phyloP scores from a whole-genome alignment of 1,140 invertebrate genomes.

The Bombyx mandarina region DNA sequence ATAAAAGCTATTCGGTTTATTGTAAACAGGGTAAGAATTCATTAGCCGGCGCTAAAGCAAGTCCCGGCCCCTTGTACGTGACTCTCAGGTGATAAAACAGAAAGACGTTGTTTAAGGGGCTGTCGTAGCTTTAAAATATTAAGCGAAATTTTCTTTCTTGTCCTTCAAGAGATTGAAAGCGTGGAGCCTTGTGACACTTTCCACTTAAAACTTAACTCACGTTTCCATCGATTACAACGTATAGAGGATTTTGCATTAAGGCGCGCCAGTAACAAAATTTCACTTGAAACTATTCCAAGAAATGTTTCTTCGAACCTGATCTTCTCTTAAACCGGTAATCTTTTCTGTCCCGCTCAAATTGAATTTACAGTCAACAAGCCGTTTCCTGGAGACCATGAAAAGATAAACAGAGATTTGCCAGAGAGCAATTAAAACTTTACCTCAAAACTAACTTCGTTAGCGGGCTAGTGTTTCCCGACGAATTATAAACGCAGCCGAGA shows the following conservation, averaged over 20 bases:
- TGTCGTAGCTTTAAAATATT: conserved; percentile 32
- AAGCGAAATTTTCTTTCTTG: conserved; percentile 17
- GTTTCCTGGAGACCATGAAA: conserved; percentile 48
- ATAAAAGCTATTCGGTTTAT: conserved; percentile 44
- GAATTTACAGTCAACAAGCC: conserved; percentile 59
- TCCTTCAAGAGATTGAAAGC: conserved; percentile 14
- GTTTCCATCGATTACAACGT: not conserved
- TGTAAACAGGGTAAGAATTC: conserved; percentile 47
- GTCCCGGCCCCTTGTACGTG: conserved; percentile 24
- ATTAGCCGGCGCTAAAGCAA: conserved; percentile 27
- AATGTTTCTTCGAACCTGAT: conserved; percentile 8
- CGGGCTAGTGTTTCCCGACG: conserved; percentile 39
- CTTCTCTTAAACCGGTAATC: conserved; percentile 21
- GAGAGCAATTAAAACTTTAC: conserved; percentile 65
- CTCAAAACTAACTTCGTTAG: conserved; percentile 61
- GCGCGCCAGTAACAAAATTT: conserved; percentile 2
- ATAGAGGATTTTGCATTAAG: no score
- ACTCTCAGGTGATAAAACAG: conserved; percentile 33
- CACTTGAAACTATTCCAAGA: conserved; percentile 12
- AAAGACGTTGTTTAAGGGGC: conserved; percentile 24
- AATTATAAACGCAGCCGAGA: conserved; percentile 38
- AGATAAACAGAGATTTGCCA: conserved; percentile 59
- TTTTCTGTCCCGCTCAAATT: conserved; percentile 46
- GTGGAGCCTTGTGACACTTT: not conserved
- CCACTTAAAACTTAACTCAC: not conserved